These are phyloP conservation scores for Ictalurus furcatus DNA, from an alignment of 2,113 vertebrate species.

Conservation along the genomic window DNA sequence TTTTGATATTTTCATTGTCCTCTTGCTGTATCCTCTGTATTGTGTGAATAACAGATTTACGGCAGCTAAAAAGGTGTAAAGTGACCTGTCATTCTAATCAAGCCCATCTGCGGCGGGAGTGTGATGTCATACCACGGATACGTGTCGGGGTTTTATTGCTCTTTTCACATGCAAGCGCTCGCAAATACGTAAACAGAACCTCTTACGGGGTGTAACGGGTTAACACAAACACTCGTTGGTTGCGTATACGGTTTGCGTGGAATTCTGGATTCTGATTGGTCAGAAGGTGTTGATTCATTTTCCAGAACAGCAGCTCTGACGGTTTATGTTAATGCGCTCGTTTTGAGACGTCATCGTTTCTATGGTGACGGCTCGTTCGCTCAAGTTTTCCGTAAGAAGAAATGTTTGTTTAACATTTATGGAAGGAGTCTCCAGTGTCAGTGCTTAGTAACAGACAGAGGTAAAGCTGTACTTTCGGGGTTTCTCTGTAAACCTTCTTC, in stretches of 20 bases:
- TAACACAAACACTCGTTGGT: neutral
- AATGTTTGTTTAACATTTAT: neutral
- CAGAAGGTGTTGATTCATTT: too few species aligned
- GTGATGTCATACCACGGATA: constrained; percentile 24
- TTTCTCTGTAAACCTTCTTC: neutral
- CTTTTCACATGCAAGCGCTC: constrained; percentile 2
- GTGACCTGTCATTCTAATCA: constrained; percentile 73
- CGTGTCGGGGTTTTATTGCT: constrained; percentile 6
- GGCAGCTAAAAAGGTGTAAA: constrained; percentile 75
- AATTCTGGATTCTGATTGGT: neutral
- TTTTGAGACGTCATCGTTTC: neutral
- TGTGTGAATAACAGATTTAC: constrained; percentile 81
- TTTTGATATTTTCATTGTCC: constrained; percentile 80
- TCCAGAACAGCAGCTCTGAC: neutral
- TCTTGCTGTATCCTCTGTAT: constrained; percentile 77
- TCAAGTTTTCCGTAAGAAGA: neutral
- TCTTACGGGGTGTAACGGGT: neutral
- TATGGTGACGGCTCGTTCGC: neutral
- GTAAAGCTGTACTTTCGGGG: neutral
- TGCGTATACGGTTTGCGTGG: neutral
- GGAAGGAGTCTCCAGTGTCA: neutral
- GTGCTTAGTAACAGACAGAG: too few species aligned
- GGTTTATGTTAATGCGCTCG: too few species aligned
- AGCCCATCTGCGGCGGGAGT: constrained; percentile 41
- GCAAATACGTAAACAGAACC: neutral